Percentiles rank a stretch among this genome's conserved stretches.
These are phyloP conservation scores for Nymphalis urticae DNA, from an alignment of 2,888 invertebrate genomes.

Conservation along the genomic window DNA sequence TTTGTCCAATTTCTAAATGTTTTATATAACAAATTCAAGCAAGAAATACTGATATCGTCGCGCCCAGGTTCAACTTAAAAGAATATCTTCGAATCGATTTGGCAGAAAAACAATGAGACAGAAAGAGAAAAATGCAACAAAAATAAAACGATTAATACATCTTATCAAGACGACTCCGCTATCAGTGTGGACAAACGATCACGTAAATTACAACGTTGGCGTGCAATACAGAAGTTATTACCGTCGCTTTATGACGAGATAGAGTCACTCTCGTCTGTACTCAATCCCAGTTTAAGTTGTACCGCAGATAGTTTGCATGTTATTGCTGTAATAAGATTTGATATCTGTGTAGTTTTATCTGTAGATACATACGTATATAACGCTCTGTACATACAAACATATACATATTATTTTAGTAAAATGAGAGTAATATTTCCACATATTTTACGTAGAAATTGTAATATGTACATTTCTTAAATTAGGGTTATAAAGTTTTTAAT, in stretches of 20 bases:
- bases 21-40: no score
- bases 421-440: no score
- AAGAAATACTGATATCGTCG: no score
- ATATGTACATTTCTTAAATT: no score
- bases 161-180: neutral
- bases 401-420: no score
- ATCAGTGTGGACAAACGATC: neutral
- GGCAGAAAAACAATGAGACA: neutral
- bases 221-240: neutral
- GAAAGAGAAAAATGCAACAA: neutral
- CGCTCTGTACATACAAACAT: neutral
- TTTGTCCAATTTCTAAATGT: no score
- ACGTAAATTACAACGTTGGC: neutral
- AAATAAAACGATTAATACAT: neutral
- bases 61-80: no score
- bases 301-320: neutral
- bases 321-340: neutral
- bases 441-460: no score
- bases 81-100: no score
- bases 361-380: neutral
- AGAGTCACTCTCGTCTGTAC: neutral
- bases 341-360: neutral
- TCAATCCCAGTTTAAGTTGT: neutral
- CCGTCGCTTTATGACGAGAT: neutral
- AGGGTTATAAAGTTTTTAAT: no score